Evolutionary conservation across 2,113 vertebrate genomes (phyloP).

Genomic region (Struthio camelus): DNA sequence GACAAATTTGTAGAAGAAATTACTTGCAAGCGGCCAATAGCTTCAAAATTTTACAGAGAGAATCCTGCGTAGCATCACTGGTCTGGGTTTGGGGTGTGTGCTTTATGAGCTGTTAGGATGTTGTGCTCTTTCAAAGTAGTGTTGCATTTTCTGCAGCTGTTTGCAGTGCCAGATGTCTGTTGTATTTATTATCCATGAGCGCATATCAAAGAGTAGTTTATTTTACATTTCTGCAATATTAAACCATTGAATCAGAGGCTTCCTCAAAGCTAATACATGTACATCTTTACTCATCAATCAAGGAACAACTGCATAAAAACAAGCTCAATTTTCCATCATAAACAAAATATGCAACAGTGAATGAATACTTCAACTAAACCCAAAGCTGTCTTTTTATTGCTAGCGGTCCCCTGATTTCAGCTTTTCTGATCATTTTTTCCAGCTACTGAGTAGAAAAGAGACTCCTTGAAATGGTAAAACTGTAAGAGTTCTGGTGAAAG

Average conservation of each 20-base stretch:
- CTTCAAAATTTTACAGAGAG: background rate
- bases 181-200: background rate
- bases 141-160: background rate
- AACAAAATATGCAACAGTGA: background rate
- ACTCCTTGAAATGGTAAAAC: background rate
- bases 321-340: background rate
- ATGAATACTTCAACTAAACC: background rate
- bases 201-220: background rate
- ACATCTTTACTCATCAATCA: background rate
- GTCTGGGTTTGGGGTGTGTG: background rate
- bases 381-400: background rate
- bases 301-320: background rate
- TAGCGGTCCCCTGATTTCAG: background rate
- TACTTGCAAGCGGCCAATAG: background rate
- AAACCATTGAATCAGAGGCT: background rate
- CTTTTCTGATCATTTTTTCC: background rate
- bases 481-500: background rate
- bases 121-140: background rate
- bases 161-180: background rate
- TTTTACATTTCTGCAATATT: background rate
- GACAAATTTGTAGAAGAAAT: background rate
- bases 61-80: rapidly evolving
- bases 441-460: background rate
- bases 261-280: background rate
- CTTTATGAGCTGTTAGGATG: background rate